phyloP scores from a whole-genome alignment of 2,797 vertebrate species.

The Protonibea diacanthus region DNA sequence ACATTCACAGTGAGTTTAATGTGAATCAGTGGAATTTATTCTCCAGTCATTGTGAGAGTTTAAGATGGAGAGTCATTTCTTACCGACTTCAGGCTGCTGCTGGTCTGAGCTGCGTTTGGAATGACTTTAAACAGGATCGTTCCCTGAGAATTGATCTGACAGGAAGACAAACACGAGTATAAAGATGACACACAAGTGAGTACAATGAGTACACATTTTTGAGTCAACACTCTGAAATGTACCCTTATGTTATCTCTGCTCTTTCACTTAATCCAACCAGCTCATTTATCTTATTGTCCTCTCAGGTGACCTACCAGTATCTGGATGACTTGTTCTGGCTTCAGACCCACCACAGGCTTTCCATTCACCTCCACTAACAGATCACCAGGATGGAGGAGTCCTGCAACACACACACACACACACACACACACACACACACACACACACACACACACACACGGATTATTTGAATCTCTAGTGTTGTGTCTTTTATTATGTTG shows the following conservation, averaged over 20 bases:
- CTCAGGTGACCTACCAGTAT: constrained; percentile 87
- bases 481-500: no score
- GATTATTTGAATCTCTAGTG: no score
- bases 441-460: no score
- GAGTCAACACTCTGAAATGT: no score
- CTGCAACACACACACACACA: constrained; percentile 72
- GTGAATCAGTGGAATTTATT: neutral
- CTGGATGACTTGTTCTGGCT: constrained; percentile 93
- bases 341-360: constrained; percentile 89
- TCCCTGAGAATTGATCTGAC: constrained; percentile 88
- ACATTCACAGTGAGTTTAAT: no score
- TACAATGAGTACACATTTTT: no score
- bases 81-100: constrained; percentile 86
- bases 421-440: neutral
- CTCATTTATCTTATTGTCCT: neutral
- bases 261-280: no score
- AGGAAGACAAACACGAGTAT: neutral
- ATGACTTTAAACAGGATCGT: constrained; percentile 95
- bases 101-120: constrained; percentile 87
- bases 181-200: no score
- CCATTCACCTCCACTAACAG: constrained; percentile 94
- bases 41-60: neutral
- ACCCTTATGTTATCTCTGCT: no score
- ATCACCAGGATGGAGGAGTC: constrained; percentile 92
- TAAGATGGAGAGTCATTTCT: constrained; percentile 55